phyloP scores from a whole-genome alignment of 2,888 invertebrate species.

The Drosophila villosipedis region DNA sequence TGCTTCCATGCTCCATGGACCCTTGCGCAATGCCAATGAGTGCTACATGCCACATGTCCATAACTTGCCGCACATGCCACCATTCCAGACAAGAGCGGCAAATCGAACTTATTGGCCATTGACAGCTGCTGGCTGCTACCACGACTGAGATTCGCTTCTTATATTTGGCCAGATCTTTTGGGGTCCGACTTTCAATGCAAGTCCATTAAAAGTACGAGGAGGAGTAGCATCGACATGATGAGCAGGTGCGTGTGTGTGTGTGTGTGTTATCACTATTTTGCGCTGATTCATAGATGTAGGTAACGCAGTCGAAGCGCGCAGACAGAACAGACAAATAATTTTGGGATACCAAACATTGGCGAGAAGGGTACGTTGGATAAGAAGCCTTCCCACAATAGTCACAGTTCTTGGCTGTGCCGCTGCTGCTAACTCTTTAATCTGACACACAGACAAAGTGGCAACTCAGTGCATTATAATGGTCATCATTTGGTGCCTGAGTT shows the following conservation, averaged over 20 bases:
- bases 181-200: constrained; percentile 22
- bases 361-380: background rate
- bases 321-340: constrained; percentile 9
- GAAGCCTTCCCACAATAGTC: constrained; percentile 56
- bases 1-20: background rate
- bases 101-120: constrained; percentile 60
- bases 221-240: background rate
- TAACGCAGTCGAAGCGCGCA: constrained; percentile 46
- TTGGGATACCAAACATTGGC: background rate
- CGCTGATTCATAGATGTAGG: constrained; percentile 49
- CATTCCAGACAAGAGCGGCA: constrained; percentile 25
- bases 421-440: constrained; percentile 40
- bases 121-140: constrained; percentile 34
- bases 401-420: constrained; percentile 2
- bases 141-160: constrained; percentile 10
- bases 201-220: constrained; percentile 10
- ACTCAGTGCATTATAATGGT: constrained; percentile 3
- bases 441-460: constrained; percentile 12
- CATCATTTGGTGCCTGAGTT: background rate
- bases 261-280: constrained; percentile 34
- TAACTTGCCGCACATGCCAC: constrained; percentile 53
- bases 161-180: constrained; percentile 23
- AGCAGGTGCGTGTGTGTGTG: background rate
- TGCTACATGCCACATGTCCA: constrained; percentile 47
- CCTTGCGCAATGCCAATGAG: constrained; percentile 11